A percentile compares a stretch with the other conserved stretches of the same genome.
Evolutionary conservation across 2,113 vertebrate species (phyloP).

Genomic region (Podiceps cristatus): DNA sequence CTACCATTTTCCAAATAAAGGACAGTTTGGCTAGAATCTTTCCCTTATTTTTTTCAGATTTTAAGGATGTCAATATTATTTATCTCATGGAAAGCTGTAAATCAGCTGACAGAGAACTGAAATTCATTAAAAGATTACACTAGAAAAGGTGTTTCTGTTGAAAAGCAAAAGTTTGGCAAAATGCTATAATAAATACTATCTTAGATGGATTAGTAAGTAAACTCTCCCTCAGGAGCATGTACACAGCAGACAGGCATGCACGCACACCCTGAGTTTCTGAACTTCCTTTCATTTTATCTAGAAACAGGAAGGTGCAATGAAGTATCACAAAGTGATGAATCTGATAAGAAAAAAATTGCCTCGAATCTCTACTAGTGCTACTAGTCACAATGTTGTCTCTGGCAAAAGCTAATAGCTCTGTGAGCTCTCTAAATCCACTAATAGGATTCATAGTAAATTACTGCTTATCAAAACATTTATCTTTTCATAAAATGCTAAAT

Average conservation of each 20-base stretch:
- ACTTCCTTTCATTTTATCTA: not conserved
- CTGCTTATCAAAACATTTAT: not conserved
- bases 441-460: not conserved
- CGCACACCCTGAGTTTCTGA: fast-evolving
- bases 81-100: not conserved
- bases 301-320: not conserved
- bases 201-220: not conserved
- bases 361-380: not conserved
- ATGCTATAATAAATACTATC: not conserved
- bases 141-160: not conserved
- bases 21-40: not conserved
- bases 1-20: not conserved
- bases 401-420: not conserved
- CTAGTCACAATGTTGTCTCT: not conserved
- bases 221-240: not conserved
- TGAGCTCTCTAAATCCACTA: not conserved
- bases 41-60: not conserved
- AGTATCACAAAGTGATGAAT: not conserved
- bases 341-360: not conserved
- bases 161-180: not conserved
- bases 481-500: not conserved
- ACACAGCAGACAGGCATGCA: not conserved
- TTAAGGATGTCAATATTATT: not conserved
- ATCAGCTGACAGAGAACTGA: not conserved
- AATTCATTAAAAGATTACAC: not conserved